Conservation (phyloP, 2,113 vertebrate species). For the Pyxicephalus adspersus region DNA sequence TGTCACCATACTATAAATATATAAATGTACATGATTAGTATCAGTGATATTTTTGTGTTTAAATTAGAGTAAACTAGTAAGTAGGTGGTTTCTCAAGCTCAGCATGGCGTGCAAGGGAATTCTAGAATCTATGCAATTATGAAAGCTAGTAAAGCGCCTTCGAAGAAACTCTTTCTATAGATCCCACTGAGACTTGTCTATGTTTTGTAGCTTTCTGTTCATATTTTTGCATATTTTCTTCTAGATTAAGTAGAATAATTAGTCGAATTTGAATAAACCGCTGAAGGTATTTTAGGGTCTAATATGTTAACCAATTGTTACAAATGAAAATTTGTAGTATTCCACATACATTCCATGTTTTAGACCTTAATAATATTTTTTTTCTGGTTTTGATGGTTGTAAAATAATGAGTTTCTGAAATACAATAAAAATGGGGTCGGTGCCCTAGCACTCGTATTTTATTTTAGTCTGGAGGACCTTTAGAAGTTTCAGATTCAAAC, state of each 20-base stretch:
- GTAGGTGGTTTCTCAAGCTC: constrained; percentile 1
- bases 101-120: constrained; percentile 2
- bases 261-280: constrained; percentile 21
- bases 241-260: constrained; percentile 9
- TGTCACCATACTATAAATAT: no score
- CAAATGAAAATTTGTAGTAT: background rate
- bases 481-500: no score
- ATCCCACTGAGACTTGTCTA: constrained; percentile 32
- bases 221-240: background rate
- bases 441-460: no score
- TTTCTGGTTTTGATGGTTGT: no score
- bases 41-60: no score
- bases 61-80: background rate
- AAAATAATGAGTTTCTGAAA: no score
- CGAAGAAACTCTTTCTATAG: background rate
- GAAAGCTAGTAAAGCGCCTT: constrained; percentile 6
- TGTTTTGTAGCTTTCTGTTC: constrained; percentile 15
- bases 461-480: no score
- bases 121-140: constrained; percentile 24
- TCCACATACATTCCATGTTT: background rate
- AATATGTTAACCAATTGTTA: constrained; percentile 10
- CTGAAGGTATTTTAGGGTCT: background rate
- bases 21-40: no score
- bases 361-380: no score
- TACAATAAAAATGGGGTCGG: no score